Evolutionary conservation across 2,113 vertebrate species (phyloP).

Genomic region (Syngnathus floridae): DNA sequence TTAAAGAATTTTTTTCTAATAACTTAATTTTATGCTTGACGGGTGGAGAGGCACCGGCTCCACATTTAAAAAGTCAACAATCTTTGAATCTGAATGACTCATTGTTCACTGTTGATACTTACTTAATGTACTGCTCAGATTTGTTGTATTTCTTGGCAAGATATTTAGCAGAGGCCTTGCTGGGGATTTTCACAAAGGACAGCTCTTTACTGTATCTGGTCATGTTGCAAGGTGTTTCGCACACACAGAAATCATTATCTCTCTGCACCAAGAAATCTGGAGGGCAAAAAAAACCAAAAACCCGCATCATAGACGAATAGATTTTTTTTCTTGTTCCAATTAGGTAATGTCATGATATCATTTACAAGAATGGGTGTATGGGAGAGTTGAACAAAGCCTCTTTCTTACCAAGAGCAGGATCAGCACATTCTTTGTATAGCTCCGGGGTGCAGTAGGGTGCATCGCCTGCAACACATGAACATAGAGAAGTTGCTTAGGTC

Average conservation of each 20-base stretch:
- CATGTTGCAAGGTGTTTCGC: constrained; percentile 95
- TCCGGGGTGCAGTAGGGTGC: constrained; percentile 95
- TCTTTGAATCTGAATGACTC: background rate
- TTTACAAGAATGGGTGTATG: constrained; percentile 12
- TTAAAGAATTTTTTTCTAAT: background rate
- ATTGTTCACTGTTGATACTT: constrained; percentile 42
- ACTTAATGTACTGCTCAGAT: constrained; percentile 96
- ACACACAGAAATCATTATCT: constrained; percentile 92
- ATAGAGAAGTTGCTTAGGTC: background rate
- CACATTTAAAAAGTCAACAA: background rate
- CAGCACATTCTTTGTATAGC: constrained; percentile 95
- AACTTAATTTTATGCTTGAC: no score
- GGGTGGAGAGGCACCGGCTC: no score
- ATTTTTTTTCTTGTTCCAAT: background rate
- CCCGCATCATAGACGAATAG: background rate
- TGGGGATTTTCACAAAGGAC: constrained; percentile 98
- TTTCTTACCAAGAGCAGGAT: constrained; percentile 88
- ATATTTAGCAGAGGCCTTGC: constrained; percentile 96
- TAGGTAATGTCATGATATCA: background rate
- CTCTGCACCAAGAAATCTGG: constrained; percentile 93
- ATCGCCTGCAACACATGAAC: constrained; percentile 74
- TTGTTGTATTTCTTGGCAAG: constrained; percentile 99
- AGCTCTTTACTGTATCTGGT: constrained; percentile 95
- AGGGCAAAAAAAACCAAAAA: constrained; percentile 21
- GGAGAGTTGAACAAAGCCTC: constrained; percentile 9